Base-by-base conservation (phyloP, 1,140 invertebrate species). In the Tenebrio molitor region DNA sequence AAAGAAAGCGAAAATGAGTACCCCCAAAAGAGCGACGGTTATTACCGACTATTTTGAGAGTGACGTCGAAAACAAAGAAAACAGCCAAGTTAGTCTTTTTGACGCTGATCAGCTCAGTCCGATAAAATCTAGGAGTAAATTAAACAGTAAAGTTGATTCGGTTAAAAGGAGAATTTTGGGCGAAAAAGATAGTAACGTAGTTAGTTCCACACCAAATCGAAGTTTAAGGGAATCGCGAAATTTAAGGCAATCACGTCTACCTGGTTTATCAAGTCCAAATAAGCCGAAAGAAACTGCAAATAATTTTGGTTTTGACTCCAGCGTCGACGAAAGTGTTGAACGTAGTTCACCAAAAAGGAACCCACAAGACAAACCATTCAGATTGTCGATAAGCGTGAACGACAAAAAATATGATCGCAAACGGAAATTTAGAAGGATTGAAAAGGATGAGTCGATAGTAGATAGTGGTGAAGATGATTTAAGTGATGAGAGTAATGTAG, bases 21-120 rank as follows among this genome's bases (percentile, higher is more conserved):
- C 8, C 5, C 14, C 0, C 67, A 29, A 39, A 19, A 21, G 69
- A 10, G 71, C 73, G 12, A 46, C 58, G 29, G 73, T 62, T 12
- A 39, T 76, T 14, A 50, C 66, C 23, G 71, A 76, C 41, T 76
- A 65, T 68, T 21, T 73, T 14, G 53, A 63, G 0, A 36, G 71
- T 36, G 70, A 70, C 34, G 46, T 58, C 4, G 71, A 76, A 46
- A 68, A 76, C 12, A 69, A 69, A 12, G 33, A 69, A 65, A 71
- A 71, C 68, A 23, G 46, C 39, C 8, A 23, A 63, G 5, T 62
- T 34, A 58, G 50, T 65, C 69, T 76, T 14, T 76, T 69, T 64
- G 75, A 76, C 39, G 62, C 36, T 44, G 72, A 76, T 15, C 66
- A 33, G 8, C 72, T 76, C 33, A 72, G 72, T 44, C 75, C 75